Base-by-base conservation (phyloP, 2,888 invertebrate genomes). In the Desoria tigrina region DNA sequence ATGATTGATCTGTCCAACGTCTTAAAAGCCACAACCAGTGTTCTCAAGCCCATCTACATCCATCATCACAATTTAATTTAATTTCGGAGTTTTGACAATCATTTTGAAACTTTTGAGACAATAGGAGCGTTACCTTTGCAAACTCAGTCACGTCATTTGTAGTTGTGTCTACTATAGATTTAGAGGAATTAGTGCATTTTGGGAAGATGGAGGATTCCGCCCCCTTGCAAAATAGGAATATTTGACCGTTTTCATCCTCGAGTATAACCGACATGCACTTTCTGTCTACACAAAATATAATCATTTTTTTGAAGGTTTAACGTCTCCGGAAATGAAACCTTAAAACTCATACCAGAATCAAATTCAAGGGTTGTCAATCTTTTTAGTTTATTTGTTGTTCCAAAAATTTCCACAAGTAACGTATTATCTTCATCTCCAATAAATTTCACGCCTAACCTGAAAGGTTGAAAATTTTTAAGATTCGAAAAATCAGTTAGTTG, bases 261-360 rank as follows among this genome's bases (percentile, higher is more conserved):
- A 94, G 84, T 68, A 94, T 88, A 61, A 94, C 88, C n/a, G 94
- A 94, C 95, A 95, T 95, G 61, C 94, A 83, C 79, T 93, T 94
- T 32, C 94, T 85, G 78, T 90, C 90, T 81, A 74, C 26, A 71
- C 71, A 51, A 55, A 58, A 16, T 9, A 39, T 11, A 39, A 16
- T 11, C 18, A 16, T n/a, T n/a, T 49, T 49, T 49, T 32, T 32
- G 7, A 32, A 32, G n/a, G 27, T 26, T 28, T 6, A 14, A 18
- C n/a, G 21, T 27, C 7, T n/a, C n/a, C n/a, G n/a, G 24, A 7
- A 11, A 23, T 54, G 21, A 9, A 54, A 9, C 24, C 21, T 9
- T 23, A 21, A 21, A 57, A 57, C 32, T 9, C 11, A 16, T 51
- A 78, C 82, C 82, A 27, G 94, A 91, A n/a, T 90, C 91, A 79